These are phyloP conservation scores for Ceratina calcarata DNA, from an alignment of 1,140 invertebrate genomes.

Conservation along the genomic window DNA sequence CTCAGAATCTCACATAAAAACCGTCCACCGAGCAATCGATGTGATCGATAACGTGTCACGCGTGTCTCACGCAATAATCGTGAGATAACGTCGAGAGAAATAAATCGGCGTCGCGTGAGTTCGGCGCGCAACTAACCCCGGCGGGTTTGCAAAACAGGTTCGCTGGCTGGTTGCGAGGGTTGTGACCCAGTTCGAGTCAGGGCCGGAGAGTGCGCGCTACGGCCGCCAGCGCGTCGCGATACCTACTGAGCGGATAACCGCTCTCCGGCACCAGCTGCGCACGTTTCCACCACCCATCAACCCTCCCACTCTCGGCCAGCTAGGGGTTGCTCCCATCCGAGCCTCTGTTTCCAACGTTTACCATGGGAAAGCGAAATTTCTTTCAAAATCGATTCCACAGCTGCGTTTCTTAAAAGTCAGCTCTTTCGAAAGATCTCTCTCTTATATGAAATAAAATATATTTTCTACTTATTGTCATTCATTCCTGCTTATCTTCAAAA, in stretches of 20 bases:
- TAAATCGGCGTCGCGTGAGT: not conserved
- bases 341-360: no score
- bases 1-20: no score
- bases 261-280: slow-evolving; percentile 55
- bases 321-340: no score
- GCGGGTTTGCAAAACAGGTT: slow-evolving; percentile 36
- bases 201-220: slow-evolving; percentile 71
- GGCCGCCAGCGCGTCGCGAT: slow-evolving; percentile 71
- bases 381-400: no score
- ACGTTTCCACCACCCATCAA: not conserved
- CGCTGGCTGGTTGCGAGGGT: slow-evolving; percentile 49
- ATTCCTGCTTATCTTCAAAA: no score
- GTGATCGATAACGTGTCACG: not conserved
- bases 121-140: slow-evolving; percentile 49
- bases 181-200: slow-evolving; percentile 59
- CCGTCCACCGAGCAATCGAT: not conserved
- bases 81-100: not conserved
- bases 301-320: not conserved
- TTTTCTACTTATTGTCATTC: no score
- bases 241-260: slow-evolving; percentile 60
- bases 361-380: no score
- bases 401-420: no score
- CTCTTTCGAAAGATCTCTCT: no score
- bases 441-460: no score
- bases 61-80: not conserved